Base-by-base conservation (phyloP, 1,140 invertebrate genomes). In the Musca domestica region DNA sequence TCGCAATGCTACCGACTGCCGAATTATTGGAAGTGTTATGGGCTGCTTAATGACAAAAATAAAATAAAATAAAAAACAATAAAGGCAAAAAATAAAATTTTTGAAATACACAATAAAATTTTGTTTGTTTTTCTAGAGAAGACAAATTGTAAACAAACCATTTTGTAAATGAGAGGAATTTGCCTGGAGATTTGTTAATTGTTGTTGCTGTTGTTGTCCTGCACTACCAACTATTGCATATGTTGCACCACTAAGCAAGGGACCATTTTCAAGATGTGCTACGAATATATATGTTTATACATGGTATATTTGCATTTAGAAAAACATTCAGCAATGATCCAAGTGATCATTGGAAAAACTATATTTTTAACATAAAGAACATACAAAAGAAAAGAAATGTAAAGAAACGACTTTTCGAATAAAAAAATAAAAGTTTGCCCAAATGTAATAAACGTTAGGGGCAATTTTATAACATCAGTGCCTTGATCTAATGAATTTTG, bases 81-180 rank as follows among this genome's bases (percentile, higher is more conserved):
- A 41, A 34, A 20, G 6, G 17, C n/a, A 23, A 27, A 34, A 41
- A 22, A 4, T 19, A 46, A 6, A 41, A 47, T 47, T 23, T 19
- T n/a, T 9, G 20, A 25, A 5, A 58, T 47, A 47, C 41, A 51
- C 17, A 20, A 20, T 9, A 51, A 47, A 47, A 51, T 9, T 41
- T 23, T 25, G 47, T 64, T 23, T 51, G 19, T 1, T 51, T 10
- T 61, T 2, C 17, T 61, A 49, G 41, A 58, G 22, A 47, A 65
- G n/a, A 23, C 30, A 66, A 10, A 25, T 52, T 9, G 14, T 52
- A 17, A 54, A 58, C 70, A 67, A 71, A 81, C 76, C 77, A 70
- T 78, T 80, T 74, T 78, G 78, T 69, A 77, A 67, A 68, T 77
- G 78, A 73, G 78, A 75, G 75, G 78, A 80, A 80, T 80, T 80